Conservation (phyloP, 2,113 vertebrate species). For the Halcyon senegalensis region DNA sequence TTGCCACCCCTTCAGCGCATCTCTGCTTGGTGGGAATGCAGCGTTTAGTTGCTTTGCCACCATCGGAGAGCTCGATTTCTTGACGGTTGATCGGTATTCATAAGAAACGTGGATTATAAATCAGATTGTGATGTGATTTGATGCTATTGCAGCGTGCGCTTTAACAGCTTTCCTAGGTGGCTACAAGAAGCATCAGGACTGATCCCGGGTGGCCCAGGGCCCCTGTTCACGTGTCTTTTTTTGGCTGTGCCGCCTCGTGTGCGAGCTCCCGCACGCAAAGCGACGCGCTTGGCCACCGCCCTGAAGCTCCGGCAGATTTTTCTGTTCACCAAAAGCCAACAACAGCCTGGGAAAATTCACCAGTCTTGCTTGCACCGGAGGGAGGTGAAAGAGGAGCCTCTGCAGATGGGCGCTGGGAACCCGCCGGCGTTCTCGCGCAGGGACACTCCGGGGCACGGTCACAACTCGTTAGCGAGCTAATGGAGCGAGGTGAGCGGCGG, state of each 20-base stretch:
- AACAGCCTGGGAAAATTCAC: neutral
- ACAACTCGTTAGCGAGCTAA: conserved; percentile 47
- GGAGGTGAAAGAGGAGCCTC: conserved; percentile 46
- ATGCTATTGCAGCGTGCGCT: accelerated
- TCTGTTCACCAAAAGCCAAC: neutral
- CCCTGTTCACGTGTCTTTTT: accelerated
- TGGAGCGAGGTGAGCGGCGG: neutral
- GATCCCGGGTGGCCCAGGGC: accelerated
- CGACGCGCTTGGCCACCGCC: neutral
- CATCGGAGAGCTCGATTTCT: neutral
- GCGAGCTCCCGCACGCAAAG: neutral
- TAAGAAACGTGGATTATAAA: too few relatives aligned
- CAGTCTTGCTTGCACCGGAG: neutral
- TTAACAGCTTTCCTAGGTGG: neutral
- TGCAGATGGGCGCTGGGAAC: conserved; percentile 62
- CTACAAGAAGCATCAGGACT: neutral
- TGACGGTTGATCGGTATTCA: neutral
- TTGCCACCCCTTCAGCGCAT: neutral
- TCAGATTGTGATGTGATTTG: too few relatives aligned
- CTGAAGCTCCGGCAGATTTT: neutral
- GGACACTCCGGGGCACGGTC: conserved; percentile 9
- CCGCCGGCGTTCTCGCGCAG: neutral
- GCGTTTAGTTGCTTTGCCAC: neutral
- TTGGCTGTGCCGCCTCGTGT: accelerated
- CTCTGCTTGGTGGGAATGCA: neutral